A percentile compares a stretch with the other conserved stretches of the same genome.
phyloP scores from a whole-genome alignment of 2,797 vertebrate genomes.

The Betta splendens region DNA sequence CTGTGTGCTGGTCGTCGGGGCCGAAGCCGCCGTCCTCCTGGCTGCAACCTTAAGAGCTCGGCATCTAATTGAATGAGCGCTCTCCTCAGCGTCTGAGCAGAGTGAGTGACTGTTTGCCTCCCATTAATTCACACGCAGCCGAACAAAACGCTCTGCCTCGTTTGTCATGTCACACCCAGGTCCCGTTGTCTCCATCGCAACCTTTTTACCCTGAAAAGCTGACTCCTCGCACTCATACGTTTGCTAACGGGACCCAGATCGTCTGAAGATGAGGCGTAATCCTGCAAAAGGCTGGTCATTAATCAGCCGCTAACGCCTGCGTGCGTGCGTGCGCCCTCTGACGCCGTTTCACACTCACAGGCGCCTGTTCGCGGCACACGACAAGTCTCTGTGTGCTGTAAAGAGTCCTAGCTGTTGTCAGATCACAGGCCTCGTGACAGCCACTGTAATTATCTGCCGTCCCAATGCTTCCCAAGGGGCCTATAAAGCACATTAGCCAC shows the following conservation, averaged over 20 bases:
- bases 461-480: slow-evolving; percentile 62
- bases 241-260: no score
- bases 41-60: slow-evolving; percentile 67
- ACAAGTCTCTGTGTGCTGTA: slow-evolving; percentile 48
- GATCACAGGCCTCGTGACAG: slow-evolving; percentile 60
- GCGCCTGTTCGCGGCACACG: slow-evolving; percentile 3
- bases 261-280: neutral
- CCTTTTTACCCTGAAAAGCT: slow-evolving; percentile 42
- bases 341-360: slow-evolving; percentile 5
- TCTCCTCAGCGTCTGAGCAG: slow-evolving; percentile 75
- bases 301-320: neutral
- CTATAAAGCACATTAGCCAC: slow-evolving; percentile 75
- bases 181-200: slow-evolving; percentile 41
- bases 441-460: slow-evolving; percentile 54
- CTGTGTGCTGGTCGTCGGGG: slow-evolving; percentile 40
- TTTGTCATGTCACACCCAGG: slow-evolving; percentile 78
- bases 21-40: slow-evolving; percentile 46
- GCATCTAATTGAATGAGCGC: slow-evolving; percentile 84
- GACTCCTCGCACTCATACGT: no score
- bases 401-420: slow-evolving; percentile 57
- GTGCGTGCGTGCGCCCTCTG: neutral
- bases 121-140: slow-evolving; percentile 85
- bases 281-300: neutral
- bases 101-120: slow-evolving; percentile 79
- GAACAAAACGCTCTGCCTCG: slow-evolving; percentile 86